Evolutionary conservation across 2,888 invertebrate species (phyloP), one percentile per base, ranked within the genome.

Genomic region (Leptarthrus brevirostris): DNA sequence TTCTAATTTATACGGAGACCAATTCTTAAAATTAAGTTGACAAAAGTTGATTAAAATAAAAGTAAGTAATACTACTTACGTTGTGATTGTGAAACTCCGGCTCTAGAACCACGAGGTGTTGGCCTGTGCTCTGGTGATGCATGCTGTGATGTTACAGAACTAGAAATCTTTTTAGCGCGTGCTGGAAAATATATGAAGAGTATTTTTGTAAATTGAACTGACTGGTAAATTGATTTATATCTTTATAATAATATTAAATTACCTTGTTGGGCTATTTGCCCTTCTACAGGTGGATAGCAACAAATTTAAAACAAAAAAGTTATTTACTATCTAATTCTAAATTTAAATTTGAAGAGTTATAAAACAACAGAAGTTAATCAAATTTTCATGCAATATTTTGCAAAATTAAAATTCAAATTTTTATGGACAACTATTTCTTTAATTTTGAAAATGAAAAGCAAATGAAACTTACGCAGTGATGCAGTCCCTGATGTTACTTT

Each of bases 1-100:
- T n/a, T n/a, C n/a, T n/a, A n/a, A n/a, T n/a, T n/a, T n/a, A n/a
- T n/a, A n/a, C n/a, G n/a, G n/a, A n/a, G n/a, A n/a, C n/a, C n/a
- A n/a, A n/a, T n/a, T n/a, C n/a, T n/a, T n/a, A n/a, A n/a, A n/a
- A n/a, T n/a, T n/a, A n/a, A n/a, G n/a, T n/a, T n/a, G n/a, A n/a
- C n/a, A n/a, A n/a, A n/a, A n/a, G n/a, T n/a, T n/a, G n/a, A n/a
- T n/a, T n/a, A n/a, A n/a, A n/a, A n/a, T n/a, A n/a, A n/a, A n/a
- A n/a, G n/a, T n/a, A n/a, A n/a, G n/a, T n/a, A n/a, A n/a, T n/a
- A n/a, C n/a, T n/a, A 88, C 92, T 91, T 86, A 96, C 95, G 97
- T 87, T 97, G 97, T 52, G 96, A 97, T 81, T 95, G 95, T 1
- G 96, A 96, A 10, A 94, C 92, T 14, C 94, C 92, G 1, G 93